A percentile compares a stretch with the other conserved stretches of the same genome.
Evolutionary conservation across 2,113 vertebrate species (phyloP).

Genomic region (Lethenteron reissneri): DNA sequence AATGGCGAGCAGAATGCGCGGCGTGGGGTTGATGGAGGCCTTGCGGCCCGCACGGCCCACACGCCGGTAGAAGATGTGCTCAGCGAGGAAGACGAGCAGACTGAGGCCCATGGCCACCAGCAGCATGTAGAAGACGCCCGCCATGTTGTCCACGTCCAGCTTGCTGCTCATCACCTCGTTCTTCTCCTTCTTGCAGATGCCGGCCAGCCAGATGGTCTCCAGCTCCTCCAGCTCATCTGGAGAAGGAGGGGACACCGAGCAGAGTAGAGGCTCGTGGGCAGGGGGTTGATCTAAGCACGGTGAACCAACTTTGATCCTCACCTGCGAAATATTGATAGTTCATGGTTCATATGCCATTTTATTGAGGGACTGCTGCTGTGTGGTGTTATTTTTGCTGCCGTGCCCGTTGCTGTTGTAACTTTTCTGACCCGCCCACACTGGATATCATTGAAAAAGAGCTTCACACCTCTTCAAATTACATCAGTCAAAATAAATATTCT

Average conservation of each 20-base stretch:
- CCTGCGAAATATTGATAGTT: too few species aligned
- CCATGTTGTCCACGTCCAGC: slow-evolving; percentile 75
- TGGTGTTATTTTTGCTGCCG: too few species aligned
- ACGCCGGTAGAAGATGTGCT: slow-evolving; percentile 62
- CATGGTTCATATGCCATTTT: too few species aligned
- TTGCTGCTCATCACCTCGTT: slow-evolving; percentile 79
- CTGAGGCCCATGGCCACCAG: slow-evolving; percentile 67
- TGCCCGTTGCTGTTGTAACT: too few species aligned
- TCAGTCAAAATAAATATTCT: too few species aligned
- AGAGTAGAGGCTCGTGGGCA: neutral
- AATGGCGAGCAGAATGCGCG: slow-evolving; percentile 59
- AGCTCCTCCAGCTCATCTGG: slow-evolving; percentile 69
- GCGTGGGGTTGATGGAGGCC: slow-evolving; percentile 26
- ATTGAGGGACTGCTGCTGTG: too few species aligned
- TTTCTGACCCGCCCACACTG: too few species aligned
- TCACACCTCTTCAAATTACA: too few species aligned
- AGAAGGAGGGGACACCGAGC: neutral
- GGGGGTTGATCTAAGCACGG: neutral
- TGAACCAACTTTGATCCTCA: neutral
- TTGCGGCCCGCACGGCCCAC: slow-evolving; percentile 51
- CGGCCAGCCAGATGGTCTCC: slow-evolving; percentile 57
- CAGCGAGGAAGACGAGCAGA: slow-evolving; percentile 58
- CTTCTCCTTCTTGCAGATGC: slow-evolving; percentile 72
- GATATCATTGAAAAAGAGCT: too few species aligned
- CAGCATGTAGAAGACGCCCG: slow-evolving; percentile 69